Conservation (phyloP, 2,113 vertebrate genomes). For the Scomber japonicus region DNA sequence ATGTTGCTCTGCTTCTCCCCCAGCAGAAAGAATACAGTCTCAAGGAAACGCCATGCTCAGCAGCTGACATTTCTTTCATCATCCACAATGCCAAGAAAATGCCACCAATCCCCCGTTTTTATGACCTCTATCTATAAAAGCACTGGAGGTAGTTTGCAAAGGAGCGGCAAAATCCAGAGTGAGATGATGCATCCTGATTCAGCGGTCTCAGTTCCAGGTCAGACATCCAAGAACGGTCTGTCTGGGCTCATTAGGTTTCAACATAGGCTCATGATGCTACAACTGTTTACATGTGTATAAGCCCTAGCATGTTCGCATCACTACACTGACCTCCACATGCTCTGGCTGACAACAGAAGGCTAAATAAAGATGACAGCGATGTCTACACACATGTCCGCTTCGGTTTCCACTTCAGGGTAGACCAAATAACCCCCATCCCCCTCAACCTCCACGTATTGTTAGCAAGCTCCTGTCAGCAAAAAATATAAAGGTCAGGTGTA, state of each 20-base stretch:
- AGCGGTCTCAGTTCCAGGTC: conserved; percentile 18
- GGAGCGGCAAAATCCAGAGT: conserved; percentile 24
- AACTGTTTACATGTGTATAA: conserved; percentile 64
- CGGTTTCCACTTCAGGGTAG: conserved; percentile 60
- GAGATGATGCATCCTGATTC: conserved; percentile 32
- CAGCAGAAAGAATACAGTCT: conserved; percentile 47
- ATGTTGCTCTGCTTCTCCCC: neutral
- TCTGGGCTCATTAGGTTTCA: conserved; percentile 48
- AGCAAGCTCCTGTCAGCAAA: conserved; percentile 50
- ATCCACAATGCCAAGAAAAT: conserved; percentile 53
- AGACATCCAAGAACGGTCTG: conserved; percentile 1
- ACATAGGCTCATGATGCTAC: conserved; percentile 45
- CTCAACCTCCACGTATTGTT: conserved; percentile 36
- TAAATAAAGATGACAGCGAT: conserved; percentile 81
- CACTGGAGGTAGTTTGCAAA: conserved; percentile 9
- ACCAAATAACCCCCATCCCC: conserved; percentile 17
- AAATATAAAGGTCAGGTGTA: conserved; percentile 73
- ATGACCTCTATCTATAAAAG: conserved; percentile 52
- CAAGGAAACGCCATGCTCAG: conserved; percentile 38
- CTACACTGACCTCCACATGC: conserved; percentile 71
- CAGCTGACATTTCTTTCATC: conserved; percentile 60
- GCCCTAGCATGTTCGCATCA: conserved; percentile 16
- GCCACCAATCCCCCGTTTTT: conserved; percentile 48
- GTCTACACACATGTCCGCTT: conserved; percentile 62
- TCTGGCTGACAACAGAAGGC: conserved; percentile 51